Evolutionary conservation across 1,140 invertebrate species (phyloP), one percentile per base, ranked within the genome.

Genomic region (Liolophura sinensis): DNA sequence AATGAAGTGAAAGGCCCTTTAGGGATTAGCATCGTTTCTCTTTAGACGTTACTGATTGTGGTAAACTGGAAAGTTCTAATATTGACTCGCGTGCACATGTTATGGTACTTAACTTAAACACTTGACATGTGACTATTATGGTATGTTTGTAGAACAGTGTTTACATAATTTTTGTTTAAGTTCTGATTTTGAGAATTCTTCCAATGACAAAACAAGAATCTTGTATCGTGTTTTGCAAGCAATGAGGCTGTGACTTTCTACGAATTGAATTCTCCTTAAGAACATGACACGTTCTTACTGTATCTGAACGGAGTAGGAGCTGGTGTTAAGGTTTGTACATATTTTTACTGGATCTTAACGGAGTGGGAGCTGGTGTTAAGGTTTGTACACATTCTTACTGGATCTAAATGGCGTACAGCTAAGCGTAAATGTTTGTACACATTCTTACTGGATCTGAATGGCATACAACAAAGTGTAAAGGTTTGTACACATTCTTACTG

Each of bases 281-380:
- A 83, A 18, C 84, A 85, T 74, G 84, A 85, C 69, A 85, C 84
- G n/a, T 85, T 85, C 62, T 70, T 85, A 12, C 69, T 85, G 18
- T 82, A 85, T 74, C 67, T 84, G 60, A 83, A 82, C 71, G 78
- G 80, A 63, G 82, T 85, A 25, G 82, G 84, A 14, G 74, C 81
- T 25, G 84, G 77, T 55, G 71, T 84, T 0, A 85, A 85, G 75
- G 83, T 81, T 70, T 69, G 64, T 18, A 16, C 1, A 24, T 62
- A 14, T 51, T 85, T 62, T 70, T 85, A 12, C 69, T 85, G 18
- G 82, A 85, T 74, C 67, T 84, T 58, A 83, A 82, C 71, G 78
- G 80, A 63, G 82, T 85, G 22, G 82, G 84, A 14, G 74, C 81
- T 25, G 84, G 77, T 55, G 71, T 84, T 0, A 85, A 85, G 75